A percentile compares a stretch with the other conserved stretches of the same genome.
These are phyloP conservation scores for Agrotis ipsilon DNA, from an alignment of 2,888 invertebrate species.

Conservation along the genomic window DNA sequence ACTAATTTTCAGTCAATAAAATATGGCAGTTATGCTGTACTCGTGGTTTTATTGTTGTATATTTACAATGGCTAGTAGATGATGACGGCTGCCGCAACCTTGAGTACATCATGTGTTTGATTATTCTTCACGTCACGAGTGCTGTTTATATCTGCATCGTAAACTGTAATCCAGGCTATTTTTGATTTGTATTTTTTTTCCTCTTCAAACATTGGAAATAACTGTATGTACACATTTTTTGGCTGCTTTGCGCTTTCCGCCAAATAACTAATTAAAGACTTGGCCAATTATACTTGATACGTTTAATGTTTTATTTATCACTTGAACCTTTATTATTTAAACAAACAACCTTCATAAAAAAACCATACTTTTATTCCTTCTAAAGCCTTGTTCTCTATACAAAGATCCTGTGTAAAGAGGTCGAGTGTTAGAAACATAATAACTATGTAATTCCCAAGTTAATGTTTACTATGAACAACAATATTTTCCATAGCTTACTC, in stretches of 20 bases:
- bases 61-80: constrained; percentile 80
- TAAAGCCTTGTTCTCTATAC: constrained; percentile 28
- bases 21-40: constrained; percentile 46
- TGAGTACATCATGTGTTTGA: constrained; percentile 86
- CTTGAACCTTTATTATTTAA: not conserved
- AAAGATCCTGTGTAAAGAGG: constrained; percentile 29
- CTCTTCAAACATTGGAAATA: constrained; percentile 11
- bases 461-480: constrained; percentile 30
- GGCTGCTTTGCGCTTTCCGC: constrained; percentile 7
- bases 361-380: constrained; percentile 15
- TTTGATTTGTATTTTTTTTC: constrained; percentile 17
- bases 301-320: not conserved
- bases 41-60: constrained; percentile 83
- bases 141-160: constrained; percentile 75
- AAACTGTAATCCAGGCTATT: constrained; percentile 60
- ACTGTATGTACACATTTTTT: constrained; percentile 8
- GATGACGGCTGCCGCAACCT: constrained; percentile 85
- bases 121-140: constrained; percentile 82
- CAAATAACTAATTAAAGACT: constrained; percentile 26
- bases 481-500: constrained; percentile 28
- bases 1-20: constrained; percentile 50
- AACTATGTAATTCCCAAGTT: constrained; percentile 29
- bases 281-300: constrained; percentile 9
- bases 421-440: constrained; percentile 33
- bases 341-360: constrained; percentile 8